These are phyloP conservation scores for Atta cephalotes DNA, from an alignment of 1,140 invertebrate species.

Conservation along the genomic window DNA sequence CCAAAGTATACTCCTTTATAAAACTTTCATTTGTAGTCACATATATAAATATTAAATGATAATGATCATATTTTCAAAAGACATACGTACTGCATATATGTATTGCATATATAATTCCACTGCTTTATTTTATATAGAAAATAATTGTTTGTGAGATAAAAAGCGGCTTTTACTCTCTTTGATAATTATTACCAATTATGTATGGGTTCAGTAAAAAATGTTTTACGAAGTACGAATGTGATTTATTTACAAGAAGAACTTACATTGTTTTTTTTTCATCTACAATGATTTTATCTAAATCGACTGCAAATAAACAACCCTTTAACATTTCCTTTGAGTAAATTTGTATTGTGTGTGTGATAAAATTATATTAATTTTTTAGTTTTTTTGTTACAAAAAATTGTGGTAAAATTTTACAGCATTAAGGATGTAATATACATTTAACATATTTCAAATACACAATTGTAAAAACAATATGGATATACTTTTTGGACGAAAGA, in stretches of 20 bases:
- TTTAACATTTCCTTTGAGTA: background rate
- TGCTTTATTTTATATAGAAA: conserved; percentile 66
- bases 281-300: conserved; percentile 59
- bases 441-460: background rate
- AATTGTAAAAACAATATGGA: conserved; percentile 11
- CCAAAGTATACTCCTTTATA: conserved; percentile 38
- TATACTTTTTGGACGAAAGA: conserved; percentile 2
- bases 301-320: conserved; percentile 16
- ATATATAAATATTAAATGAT: conserved; percentile 11
- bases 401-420: background rate
- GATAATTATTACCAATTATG: conserved; percentile 43
- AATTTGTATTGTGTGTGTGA: conserved; percentile 11
- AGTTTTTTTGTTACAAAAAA: conserved; percentile 24
- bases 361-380: conserved; percentile 34
- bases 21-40: conserved; percentile 38
- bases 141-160: conserved; percentile 47
- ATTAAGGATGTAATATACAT: background rate
- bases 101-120: conserved; percentile 56
- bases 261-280: conserved; percentile 57
- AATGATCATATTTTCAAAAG: conserved; percentile 57
- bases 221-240: conserved; percentile 65
- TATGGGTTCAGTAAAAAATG: conserved; percentile 44
- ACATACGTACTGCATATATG: conserved; percentile 43
- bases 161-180: conserved; percentile 41
- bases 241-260: conserved; percentile 76